Percentiles rank a stretch among this genome's conserved stretches.
Conservation (phyloP, 2,113 vertebrate genomes). For the Macaca mulatta region DNA sequence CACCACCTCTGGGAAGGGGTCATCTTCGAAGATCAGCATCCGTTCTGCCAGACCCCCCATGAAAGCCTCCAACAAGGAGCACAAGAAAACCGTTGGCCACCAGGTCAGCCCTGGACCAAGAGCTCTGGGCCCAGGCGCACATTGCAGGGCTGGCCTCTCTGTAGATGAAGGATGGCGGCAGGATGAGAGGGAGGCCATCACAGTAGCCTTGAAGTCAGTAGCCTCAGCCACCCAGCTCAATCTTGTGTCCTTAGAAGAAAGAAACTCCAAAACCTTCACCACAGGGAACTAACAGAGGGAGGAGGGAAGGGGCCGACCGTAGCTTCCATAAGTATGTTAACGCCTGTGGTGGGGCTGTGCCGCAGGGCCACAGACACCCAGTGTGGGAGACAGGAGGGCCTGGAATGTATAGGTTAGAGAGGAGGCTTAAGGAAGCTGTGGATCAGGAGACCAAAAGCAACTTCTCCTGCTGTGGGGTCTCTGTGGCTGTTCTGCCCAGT, state of each 20-base stretch:
- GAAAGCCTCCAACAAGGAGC: slow-evolving; percentile 92
- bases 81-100: slow-evolving; percentile 94
- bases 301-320: accelerated
- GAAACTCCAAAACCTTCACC: neutral
- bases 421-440: neutral
- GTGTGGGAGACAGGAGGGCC: neutral
- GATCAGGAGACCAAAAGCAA: too few species aligned
- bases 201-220: accelerated
- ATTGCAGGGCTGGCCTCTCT: neutral
- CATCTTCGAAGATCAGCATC: slow-evolving; percentile 85
- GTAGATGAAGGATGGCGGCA: accelerated
- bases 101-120: slow-evolving; percentile 85
- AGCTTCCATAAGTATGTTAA: too few species aligned
- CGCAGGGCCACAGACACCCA: neutral
- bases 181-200: neutral
- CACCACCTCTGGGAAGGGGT: slow-evolving; percentile 53
- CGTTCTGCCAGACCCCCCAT: slow-evolving; percentile 85
- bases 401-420: neutral
- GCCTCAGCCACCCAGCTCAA: neutral
- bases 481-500: neutral
- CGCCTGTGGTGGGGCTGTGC: accelerated
- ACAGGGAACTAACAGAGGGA: neutral
- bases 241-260: neutral
- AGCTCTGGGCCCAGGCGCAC: accelerated
- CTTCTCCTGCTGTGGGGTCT: neutral